These are phyloP conservation scores for Gymnogyps californianus DNA, from an alignment of 2,113 vertebrate species.

Conservation along the genomic window DNA sequence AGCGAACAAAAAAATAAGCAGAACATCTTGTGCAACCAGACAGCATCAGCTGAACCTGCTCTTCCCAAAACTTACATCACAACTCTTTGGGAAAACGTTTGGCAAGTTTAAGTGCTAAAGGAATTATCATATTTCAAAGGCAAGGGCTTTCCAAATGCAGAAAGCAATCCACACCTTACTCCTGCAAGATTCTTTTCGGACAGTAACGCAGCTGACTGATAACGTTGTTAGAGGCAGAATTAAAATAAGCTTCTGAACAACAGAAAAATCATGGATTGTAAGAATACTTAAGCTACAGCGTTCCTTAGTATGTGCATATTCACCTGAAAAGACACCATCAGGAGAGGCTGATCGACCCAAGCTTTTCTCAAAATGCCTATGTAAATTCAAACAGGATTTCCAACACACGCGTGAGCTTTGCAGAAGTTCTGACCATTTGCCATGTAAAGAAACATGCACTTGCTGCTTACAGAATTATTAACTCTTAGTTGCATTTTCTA, in stretches of 20 bases:
- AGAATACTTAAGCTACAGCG: neutral
- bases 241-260: neutral
- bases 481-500: neutral
- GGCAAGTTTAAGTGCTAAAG: neutral
- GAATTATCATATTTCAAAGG: neutral
- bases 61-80: neutral
- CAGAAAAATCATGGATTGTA: neutral
- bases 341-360: neutral
- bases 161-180: neutral
- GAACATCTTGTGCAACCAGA: neutral
- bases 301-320: neutral
- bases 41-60: neutral
- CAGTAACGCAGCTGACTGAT: neutral
- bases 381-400: neutral
- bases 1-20: neutral
- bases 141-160: neutral
- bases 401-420: fast-evolving
- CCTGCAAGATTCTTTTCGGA: neutral
- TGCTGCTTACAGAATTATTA: neutral
- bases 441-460: neutral
- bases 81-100: neutral
- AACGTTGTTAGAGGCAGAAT: neutral
- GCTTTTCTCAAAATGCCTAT: neutral
- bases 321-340: neutral
- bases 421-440: neutral